These are phyloP conservation scores for Chromobotia macracanthus DNA, from an alignment of 2,797 vertebrate species.

Conservation along the genomic window DNA sequence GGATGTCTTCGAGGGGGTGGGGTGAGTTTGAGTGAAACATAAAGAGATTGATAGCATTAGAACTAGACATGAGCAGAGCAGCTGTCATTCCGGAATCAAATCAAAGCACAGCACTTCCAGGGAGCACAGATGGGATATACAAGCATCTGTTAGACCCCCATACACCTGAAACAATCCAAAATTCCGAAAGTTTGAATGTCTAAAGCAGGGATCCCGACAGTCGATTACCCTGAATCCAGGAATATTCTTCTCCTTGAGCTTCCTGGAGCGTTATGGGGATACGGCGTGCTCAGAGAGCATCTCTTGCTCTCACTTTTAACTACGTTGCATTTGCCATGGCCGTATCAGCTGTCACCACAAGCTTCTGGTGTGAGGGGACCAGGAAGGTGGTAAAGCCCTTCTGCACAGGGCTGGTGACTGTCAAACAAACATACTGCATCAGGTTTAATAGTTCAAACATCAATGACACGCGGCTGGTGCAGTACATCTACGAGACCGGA, in stretches of 20 bases:
- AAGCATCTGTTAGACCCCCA: slow-evolving; percentile 46
- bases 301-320: slow-evolving; percentile 81
- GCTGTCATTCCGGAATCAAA: slow-evolving; percentile 43
- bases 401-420: slow-evolving; percentile 75
- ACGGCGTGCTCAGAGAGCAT: slow-evolving; percentile 74
- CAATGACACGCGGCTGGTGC: slow-evolving; percentile 78
- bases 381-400: slow-evolving; percentile 85
- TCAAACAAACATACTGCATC: slow-evolving; percentile 79
- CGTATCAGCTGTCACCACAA: slow-evolving; percentile 83
- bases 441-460: slow-evolving; percentile 78
- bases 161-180: slow-evolving; percentile 61
- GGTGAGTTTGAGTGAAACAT: slow-evolving; percentile 21
- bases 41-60: slow-evolving; percentile 53
- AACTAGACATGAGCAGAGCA: slow-evolving; percentile 45
- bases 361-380: slow-evolving; percentile 88
- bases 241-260: slow-evolving; percentile 69
- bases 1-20: slow-evolving; percentile 3
- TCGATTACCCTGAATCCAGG: slow-evolving; percentile 68
- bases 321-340: slow-evolving; percentile 83
- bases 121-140: slow-evolving; percentile 37
- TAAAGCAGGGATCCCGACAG: slow-evolving; percentile 65
- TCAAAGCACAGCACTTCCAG: neutral
- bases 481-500: slow-evolving; percentile 87
- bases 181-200: slow-evolving; percentile 76
- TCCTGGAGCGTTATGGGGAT: slow-evolving; percentile 70